phyloP scores from a whole-genome alignment of 35 echinoderm and acorn worm genomes.

The Ophiothrix spiculata region DNA sequence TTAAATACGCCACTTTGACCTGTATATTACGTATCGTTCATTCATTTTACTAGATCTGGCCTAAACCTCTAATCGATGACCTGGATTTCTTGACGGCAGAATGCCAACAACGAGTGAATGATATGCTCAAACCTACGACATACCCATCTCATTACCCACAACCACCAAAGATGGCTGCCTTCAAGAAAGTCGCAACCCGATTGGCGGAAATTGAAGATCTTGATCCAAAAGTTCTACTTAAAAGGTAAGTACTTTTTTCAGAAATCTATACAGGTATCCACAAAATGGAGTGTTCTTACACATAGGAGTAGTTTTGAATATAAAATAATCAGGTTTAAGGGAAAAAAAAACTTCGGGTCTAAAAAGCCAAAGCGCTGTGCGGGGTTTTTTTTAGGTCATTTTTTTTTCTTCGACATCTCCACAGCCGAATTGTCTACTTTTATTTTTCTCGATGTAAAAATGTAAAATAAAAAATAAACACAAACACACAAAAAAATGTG shows the following conservation, averaged over 20 bases:
- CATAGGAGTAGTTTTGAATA: too few relatives aligned
- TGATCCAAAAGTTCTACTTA: slow-evolving; percentile 25
- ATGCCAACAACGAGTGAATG: slow-evolving; percentile 46
- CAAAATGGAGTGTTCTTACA: too few relatives aligned
- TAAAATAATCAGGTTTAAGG: neutral
- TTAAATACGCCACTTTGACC: too few relatives aligned
- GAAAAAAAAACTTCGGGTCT: neutral
- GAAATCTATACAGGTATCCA: neutral
- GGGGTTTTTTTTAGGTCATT: neutral
- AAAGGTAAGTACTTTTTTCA: slow-evolving; percentile 30
- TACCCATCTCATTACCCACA: slow-evolving; percentile 34
- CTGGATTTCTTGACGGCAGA: slow-evolving; percentile 33
- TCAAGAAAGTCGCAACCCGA: slow-evolving; percentile 47
- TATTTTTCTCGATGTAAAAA: too few relatives aligned
- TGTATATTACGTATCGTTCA: too few relatives aligned
- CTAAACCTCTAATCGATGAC: slow-evolving; percentile 43
- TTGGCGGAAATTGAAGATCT: slow-evolving; percentile 72
- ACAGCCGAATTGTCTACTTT: too few relatives aligned
- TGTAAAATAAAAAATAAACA: too few relatives aligned
- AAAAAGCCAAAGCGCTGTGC: neutral
- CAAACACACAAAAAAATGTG: too few relatives aligned
- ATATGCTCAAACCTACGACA: slow-evolving; percentile 53
- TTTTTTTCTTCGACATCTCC: neutral
- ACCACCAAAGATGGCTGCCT: slow-evolving; percentile 56
- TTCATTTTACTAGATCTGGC: too few relatives aligned